A percentile compares a stretch with the other conserved stretches of the same genome.
phyloP scores from a whole-genome alignment of 2,797 vertebrate genomes.

The Chelmon rostratus region DNA sequence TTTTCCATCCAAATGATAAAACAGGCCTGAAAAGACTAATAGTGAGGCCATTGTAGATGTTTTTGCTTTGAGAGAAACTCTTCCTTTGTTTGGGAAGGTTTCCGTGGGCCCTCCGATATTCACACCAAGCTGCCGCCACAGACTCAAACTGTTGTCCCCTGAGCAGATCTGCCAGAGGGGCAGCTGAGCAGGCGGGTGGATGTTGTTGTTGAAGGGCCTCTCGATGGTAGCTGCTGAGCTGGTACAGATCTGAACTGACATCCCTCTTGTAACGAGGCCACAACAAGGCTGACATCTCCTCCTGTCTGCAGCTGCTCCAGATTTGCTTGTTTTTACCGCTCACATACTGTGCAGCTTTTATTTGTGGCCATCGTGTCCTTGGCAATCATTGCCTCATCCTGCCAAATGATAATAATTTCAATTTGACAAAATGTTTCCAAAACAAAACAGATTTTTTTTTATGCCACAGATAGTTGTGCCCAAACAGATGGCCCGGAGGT shows the following conservation, averaged over 20 bases:
- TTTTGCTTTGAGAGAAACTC: not conserved
- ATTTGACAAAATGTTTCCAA: not conserved
- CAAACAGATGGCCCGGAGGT: not conserved
- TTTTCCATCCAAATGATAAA: not conserved
- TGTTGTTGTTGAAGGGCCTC: constrained; percentile 45
- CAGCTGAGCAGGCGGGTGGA: not conserved
- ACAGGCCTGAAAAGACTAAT: not conserved
- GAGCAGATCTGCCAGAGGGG: not conserved
- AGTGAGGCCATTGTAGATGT: not conserved
- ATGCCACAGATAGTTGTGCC: not conserved
- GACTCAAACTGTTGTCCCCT: not conserved
- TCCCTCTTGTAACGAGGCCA: constrained; percentile 10
- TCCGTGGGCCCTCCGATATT: constrained; percentile 4
- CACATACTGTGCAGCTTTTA: not conserved
- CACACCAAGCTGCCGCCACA: constrained; percentile 24
- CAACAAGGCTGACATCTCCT: constrained; percentile 29
- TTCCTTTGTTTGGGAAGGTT: not conserved
- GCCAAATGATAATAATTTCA: not conserved
- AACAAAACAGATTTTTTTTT: too few relatives aligned
- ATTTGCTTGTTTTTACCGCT: not conserved
- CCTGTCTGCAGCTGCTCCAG: constrained; percentile 20
- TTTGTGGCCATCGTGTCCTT: not conserved
- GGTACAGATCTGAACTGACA: constrained; percentile 52
- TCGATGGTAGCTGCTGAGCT: constrained; percentile 20
- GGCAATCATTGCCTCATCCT: not conserved